Evolutionary conservation across 2,113 vertebrate genomes (phyloP), one percentile per base, ranked within the genome.

Genomic region (Cephalopholis sonnerati): DNA sequence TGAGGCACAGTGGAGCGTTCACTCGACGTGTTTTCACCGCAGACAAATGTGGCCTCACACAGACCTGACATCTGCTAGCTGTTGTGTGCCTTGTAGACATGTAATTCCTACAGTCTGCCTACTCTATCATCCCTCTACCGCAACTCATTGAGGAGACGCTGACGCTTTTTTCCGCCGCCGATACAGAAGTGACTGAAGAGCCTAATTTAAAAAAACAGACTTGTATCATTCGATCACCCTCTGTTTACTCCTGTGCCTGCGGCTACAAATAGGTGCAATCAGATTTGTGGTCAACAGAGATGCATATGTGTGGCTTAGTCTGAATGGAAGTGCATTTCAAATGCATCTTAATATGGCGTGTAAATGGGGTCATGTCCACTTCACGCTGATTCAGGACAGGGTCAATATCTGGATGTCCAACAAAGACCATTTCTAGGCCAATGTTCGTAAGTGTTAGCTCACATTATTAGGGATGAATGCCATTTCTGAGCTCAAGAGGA

Each of bases 51-150:
- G 92, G 91, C 86, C 89, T 86, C 92, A 92, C 91, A 90, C 87
- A 84, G 93, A 77, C 91, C 65, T 78, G 91, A 93, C 92, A 94
- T 93, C 93, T 94, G 90, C 89, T 90, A 83, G 85, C 92, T 89
- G 90, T 85, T 87, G 86, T 74, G 86, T 53, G 93, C 91, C 90
- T 85, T 70, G 86, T 87, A 88, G 86, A 91, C 92, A 74, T 79
- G 90, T 77, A 75, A 89, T 84, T 91, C 90, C 88, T 81, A 41
- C 78, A 74, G 88, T 48, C 77, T 25, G 74, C 71, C 71, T 81
- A 65, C 90, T 90, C 76, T 11, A 86, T 92, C 91, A 90, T 83
- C 63, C 73, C 69, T 75, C 63, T 3, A 8, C 71, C 55, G 77
- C 67, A 13, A 39, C 68, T 77, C 85, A 18, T 17, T 24, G 63